Evolutionary conservation across 2,888 invertebrate genomes (phyloP), one percentile per base, ranked within the genome.

Genomic region (Adineta ricciae): DNA sequence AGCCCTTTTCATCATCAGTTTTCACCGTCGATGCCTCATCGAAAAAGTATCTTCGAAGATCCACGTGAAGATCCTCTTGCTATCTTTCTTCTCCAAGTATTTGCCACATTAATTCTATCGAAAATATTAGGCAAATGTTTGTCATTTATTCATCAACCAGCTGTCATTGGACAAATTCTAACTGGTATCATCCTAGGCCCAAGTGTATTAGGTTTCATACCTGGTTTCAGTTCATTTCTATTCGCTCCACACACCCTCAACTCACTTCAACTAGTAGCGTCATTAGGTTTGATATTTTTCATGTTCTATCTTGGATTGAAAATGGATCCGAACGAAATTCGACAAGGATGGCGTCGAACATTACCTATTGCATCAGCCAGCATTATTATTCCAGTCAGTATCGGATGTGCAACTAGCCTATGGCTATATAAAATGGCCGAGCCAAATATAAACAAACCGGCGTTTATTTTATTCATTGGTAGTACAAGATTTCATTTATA

Each of bases 51-150:
- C 11, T 78, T 78, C n/a, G 41, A 78, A 78, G 78, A 78, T 41
- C 64, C 64, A 32, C 64, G 64, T 32, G 32, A 27, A 64, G 7
- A 64, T 78, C 78, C 14, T 41, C 14, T 78, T 9, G 41, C 41
- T 24, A 16, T n/a, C n/a, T 78, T 78, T 78, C 78, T 78, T n/a
- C 24, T 78, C 9, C 78, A 78, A 78, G 78, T 78, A 41, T 78
- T 78, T 14, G 24, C 41, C 41, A 78, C 78, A 11, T 41, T 78
- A 7, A 24, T 41, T 41, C 14, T 78, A 41, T 41, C 24, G 11
- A 78, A 41, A 78, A 64, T 64, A 1, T 64, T 64, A 32, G 64
- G 27, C 27, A 64, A 64, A 64, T 27, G 27, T 64, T 32, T 64
- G 3, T 64, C 64, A 14, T 64, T 64, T n/a, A 27, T 27, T 64